Conservation (phyloP, 2,113 vertebrate genomes). For the Spea multiplicata region DNA sequence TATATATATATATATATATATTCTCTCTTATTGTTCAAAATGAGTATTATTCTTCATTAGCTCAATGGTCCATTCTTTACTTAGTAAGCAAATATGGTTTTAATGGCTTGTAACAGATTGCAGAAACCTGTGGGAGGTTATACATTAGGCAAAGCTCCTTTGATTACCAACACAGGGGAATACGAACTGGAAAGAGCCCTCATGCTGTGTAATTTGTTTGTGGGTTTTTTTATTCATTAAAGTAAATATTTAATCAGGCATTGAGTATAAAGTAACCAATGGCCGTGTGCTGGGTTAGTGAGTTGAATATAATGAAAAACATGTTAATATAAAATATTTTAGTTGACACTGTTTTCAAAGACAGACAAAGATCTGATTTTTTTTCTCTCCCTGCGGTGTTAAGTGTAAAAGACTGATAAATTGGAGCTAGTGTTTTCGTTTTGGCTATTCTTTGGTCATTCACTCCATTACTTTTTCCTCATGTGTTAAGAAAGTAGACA, state of each 20-base stretch:
- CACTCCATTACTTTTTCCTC: too few relatives aligned
- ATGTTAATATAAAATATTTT: background rate
- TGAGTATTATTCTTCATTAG: constrained; percentile 35
- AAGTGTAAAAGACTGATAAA: background rate
- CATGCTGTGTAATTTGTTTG: constrained; percentile 34
- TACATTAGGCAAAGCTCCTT: constrained; percentile 26
- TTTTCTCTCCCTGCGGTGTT: background rate
- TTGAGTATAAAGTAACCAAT: background rate
- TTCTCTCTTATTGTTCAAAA: background rate
- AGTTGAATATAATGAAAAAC: background rate
- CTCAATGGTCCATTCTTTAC: constrained; percentile 32
- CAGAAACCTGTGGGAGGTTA: constrained; percentile 38
- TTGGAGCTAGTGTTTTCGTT: too few relatives aligned
- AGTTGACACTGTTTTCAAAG: background rate
- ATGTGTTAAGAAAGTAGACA: too few relatives aligned
- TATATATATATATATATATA: too few relatives aligned
- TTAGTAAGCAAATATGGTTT: constrained; percentile 39
- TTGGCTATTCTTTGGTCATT: too few relatives aligned
- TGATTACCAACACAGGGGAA: constrained; percentile 31
- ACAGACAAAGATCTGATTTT: background rate
- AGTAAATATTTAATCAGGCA: constrained; percentile 39
- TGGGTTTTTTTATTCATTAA: constrained; percentile 16
- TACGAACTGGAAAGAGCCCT: constrained; percentile 8
- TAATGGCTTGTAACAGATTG: constrained; percentile 44
- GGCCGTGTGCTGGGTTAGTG: background rate